These are phyloP conservation scores for Psittacus erithacus DNA, from an alignment of 2,113 vertebrate genomes.

Conservation along the genomic window DNA sequence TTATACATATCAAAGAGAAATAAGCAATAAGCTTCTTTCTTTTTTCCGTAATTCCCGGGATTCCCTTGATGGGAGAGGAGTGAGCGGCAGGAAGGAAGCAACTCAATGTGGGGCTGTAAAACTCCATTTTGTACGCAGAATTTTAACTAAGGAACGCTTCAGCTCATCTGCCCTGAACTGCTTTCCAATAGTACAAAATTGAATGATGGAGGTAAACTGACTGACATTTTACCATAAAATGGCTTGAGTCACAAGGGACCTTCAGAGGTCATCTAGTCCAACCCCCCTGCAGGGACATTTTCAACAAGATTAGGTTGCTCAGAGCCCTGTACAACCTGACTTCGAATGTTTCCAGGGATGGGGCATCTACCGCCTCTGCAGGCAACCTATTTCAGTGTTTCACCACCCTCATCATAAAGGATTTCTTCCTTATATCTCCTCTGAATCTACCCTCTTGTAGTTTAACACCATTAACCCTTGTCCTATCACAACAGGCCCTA, in stretches of 20 bases:
- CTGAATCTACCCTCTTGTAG: background rate
- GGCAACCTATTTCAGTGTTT: background rate
- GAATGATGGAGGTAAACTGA: background rate
- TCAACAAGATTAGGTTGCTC: background rate
- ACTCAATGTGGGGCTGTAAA: background rate
- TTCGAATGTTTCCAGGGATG: background rate
- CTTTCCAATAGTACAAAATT: background rate
- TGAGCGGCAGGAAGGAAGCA: background rate
- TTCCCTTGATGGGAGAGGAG: background rate
- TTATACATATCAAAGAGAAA: background rate
- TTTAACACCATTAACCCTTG: background rate
- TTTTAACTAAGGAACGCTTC: background rate
- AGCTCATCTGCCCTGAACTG: background rate
- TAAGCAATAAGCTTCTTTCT: background rate
- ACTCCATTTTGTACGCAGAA: background rate
- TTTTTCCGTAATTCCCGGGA: background rate
- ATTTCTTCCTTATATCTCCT: background rate
- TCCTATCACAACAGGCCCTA: background rate
- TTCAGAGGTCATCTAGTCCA: background rate
- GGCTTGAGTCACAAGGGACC: background rate
- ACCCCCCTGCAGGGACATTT: background rate
- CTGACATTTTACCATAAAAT: background rate
- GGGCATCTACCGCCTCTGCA: rapidly evolving
- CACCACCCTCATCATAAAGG: background rate
- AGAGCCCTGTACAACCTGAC: background rate